Evolutionary conservation across 2,113 vertebrate species (phyloP).

Genomic region (Oxygymnocypris stewartii): DNA sequence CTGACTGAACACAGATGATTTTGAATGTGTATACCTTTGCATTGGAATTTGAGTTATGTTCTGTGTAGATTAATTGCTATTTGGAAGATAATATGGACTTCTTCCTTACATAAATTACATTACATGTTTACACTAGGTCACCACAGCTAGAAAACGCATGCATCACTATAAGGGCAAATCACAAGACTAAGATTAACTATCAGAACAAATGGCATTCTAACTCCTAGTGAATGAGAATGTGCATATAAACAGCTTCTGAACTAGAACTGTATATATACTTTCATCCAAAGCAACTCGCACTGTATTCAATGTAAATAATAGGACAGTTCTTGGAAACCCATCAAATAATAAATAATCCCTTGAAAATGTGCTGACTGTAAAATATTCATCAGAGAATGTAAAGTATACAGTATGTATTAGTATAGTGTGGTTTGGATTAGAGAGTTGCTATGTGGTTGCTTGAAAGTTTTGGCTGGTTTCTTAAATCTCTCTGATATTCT

Average conservation of each 20-base stretch:
- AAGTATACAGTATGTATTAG: not conserved
- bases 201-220: not conserved
- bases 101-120: not conserved
- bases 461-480: not conserved
- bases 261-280: not conserved
- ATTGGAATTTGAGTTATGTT: not conserved
- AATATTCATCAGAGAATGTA: not conserved
- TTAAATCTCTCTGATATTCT: not conserved
- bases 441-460: not conserved
- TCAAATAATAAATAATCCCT: not conserved
- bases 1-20: not conserved
- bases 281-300: not conserved
- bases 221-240: not conserved
- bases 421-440: not conserved
- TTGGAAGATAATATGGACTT: not conserved
- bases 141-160: not conserved
- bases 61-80: not conserved
- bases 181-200: not conserved
- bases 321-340: not conserved
- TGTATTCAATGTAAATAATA: not conserved
- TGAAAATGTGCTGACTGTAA: not conserved
- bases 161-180: not conserved
- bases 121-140: not conserved
- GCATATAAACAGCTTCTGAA: not conserved
- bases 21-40: not conserved